A percentile compares a stretch with the other conserved stretches of the same genome.
phyloP scores from a whole-genome alignment of 2,888 invertebrate genomes.

The Phymatocera aterrima region DNA sequence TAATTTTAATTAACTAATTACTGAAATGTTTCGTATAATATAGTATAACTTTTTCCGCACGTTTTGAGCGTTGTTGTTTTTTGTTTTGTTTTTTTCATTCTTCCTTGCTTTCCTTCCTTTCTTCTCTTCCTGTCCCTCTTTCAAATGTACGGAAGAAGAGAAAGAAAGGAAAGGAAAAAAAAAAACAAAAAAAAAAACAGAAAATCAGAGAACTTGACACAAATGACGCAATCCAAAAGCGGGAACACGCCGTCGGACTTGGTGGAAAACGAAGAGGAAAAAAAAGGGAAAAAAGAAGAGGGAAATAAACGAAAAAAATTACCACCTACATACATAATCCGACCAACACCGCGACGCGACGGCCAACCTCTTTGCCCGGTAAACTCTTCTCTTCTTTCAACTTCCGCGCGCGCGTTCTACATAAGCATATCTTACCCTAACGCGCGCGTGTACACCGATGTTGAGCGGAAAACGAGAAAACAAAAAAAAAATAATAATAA shows the following conservation, averaged over 20 bases:
- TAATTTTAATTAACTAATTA: too few relatives aligned
- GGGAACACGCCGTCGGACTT: not conserved
- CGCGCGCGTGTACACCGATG: too few relatives aligned
- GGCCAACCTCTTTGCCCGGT: too few relatives aligned
- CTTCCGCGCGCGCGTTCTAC: conserved; percentile 29
- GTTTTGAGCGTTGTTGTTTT: too few relatives aligned
- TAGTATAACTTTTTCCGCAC: too few relatives aligned
- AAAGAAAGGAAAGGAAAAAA: not conserved
- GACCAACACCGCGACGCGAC: conserved; percentile 33
- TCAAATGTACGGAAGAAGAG: not conserved
- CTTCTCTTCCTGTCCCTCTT: not conserved
- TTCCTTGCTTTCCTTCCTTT: not conserved
- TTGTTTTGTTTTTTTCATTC: too few relatives aligned
- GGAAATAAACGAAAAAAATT: too few relatives aligned
- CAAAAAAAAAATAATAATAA: conserved; percentile 44
- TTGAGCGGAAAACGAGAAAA: too few relatives aligned
- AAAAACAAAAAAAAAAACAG: not conserved
- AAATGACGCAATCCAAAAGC: not conserved
- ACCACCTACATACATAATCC: not conserved
- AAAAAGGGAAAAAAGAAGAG: too few relatives aligned
- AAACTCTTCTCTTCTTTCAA: conserved; percentile 12
- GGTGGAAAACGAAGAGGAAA: not conserved
- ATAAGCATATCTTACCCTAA: conserved; percentile 38
- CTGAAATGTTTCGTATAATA: too few relatives aligned
- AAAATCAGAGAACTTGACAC: not conserved